Percentiles rank a stretch among this genome's conserved stretches.
These are phyloP conservation scores for Limnephilus marmoratus DNA, from an alignment of 2,888 invertebrate species.

Conservation along the genomic window DNA sequence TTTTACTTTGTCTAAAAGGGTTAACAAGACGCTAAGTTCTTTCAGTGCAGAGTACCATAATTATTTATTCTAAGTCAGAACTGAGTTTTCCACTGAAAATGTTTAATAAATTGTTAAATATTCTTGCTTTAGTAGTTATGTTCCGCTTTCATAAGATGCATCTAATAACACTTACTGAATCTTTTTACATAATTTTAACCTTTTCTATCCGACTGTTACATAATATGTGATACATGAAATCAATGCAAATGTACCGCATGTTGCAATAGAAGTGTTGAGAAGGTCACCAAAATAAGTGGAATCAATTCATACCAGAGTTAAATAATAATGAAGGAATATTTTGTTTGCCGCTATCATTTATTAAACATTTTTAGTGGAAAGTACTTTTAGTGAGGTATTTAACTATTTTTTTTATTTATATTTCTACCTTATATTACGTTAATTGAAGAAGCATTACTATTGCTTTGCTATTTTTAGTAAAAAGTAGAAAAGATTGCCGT, in stretches of 20 bases:
- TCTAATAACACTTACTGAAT: no score
- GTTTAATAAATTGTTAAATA: not conserved
- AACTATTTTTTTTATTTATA: not conserved
- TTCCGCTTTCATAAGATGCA: no score
- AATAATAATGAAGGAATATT: not conserved
- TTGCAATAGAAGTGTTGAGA: no score
- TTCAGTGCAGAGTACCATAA: not conserved
- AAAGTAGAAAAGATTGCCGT: no score
- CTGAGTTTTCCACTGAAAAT: not conserved
- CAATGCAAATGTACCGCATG: no score
- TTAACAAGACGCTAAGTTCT: not conserved
- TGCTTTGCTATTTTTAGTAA: not conserved
- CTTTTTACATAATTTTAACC: no score
- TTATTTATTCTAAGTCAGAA: not conserved
- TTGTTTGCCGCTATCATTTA: not conserved
- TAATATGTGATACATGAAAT: no score
- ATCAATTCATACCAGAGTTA: no score
- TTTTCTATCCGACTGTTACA: no score
- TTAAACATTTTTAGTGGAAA: not conserved
- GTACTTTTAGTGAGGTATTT: not conserved
- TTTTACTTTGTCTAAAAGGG: not conserved
- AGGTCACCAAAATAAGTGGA: no score
- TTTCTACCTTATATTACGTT: not conserved
- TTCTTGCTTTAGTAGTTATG: no score
- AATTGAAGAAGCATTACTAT: not conserved